phyloP scores from a whole-genome alignment of 2,888 invertebrate species.

The Peribatodes rhomboidaria region DNA sequence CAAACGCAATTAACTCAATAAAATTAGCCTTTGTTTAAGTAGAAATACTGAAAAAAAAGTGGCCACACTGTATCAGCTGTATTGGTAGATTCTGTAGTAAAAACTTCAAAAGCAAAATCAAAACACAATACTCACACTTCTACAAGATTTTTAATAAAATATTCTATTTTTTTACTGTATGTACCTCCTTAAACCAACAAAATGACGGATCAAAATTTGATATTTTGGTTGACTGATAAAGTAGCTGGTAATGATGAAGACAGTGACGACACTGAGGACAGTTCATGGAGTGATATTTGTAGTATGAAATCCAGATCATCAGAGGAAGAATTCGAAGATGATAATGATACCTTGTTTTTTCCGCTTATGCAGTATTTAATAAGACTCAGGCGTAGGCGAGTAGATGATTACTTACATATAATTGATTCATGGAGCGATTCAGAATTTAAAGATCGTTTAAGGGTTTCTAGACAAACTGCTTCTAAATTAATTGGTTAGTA shows the following conservation, averaged over 20 bases:
- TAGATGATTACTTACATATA: conserved; percentile 70
- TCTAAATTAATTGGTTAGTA: conserved; percentile 63
- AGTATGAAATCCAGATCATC: conserved; percentile 17
- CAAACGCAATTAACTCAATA: too few species aligned
- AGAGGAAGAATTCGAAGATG: conserved; percentile 44
- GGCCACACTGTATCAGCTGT: too few species aligned
- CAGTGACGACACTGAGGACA: conserved; percentile 64
- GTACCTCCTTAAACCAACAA: conserved; percentile 1
- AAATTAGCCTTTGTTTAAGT: too few species aligned
- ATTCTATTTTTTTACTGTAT: too few species aligned
- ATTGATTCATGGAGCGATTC: conserved; percentile 70
- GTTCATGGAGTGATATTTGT: conserved; percentile 63
- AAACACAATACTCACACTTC: too few species aligned
- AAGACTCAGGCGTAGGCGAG: conserved; percentile 61
- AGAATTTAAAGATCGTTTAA: conserved; percentile 68
- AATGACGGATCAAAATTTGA: conserved; percentile 57
- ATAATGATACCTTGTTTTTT: conserved; percentile 60
- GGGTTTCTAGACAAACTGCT: conserved; percentile 66
- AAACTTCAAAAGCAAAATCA: too few species aligned
- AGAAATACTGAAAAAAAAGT: too few species aligned
- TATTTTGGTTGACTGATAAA: conserved; percentile 58
- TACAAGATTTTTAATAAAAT: too few species aligned
- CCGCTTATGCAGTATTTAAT: conserved; percentile 70
- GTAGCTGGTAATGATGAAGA: conserved; percentile 56
- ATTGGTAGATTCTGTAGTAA: too few species aligned